Base-by-base conservation (phyloP, 1,140 invertebrate species). In the Cydia pomonella region DNA sequence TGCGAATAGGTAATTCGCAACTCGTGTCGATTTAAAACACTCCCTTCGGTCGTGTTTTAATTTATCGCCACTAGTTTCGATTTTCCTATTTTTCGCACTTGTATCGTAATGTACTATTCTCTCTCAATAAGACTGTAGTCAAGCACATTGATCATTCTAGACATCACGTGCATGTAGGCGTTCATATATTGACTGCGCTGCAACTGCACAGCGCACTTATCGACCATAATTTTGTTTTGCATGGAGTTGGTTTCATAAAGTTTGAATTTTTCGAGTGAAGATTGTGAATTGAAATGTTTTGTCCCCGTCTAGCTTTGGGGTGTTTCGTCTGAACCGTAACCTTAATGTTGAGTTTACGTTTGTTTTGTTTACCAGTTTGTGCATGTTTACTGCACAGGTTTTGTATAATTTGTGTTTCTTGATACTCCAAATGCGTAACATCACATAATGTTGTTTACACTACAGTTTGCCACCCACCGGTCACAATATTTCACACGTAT, bases 81-180 rank as follows among this genome's bases (percentile, higher is more conserved):
- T n/a, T n/a, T n/a, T n/a, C n/a, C n/a, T n/a, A n/a, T n/a, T n/a
- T n/a, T n/a, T n/a, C n/a, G n/a, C n/a, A n/a, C n/a, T n/a, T n/a
- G n/a, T n/a, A n/a, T n/a, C n/a, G n/a, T n/a, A n/a, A n/a, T n/a
- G n/a, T n/a, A n/a, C n/a, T n/a, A n/a, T 59, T 23, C 12, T 59
- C n/a, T 59, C 64, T 69, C 64, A 33, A 69, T 69, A 69, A 69
- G 16, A 69, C n/a, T 12, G 53, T 76, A 72, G 38, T 72, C 29
- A 38, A 73, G 79, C 79, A 81, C 81, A 78, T 73, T 71, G 75
- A 77, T 72, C 75, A 75, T 76, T 21, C 73, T 75, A 80, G 73
- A 76, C n/a, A 79, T 75, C 77, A 82, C 80, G 41, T 74, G 88
- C 88, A 90, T 89, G 88, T 90, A 88, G 85, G 83, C 79, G 79